Conservation (phyloP, 2,888 invertebrate species). For the Mimas tiliae region DNA sequence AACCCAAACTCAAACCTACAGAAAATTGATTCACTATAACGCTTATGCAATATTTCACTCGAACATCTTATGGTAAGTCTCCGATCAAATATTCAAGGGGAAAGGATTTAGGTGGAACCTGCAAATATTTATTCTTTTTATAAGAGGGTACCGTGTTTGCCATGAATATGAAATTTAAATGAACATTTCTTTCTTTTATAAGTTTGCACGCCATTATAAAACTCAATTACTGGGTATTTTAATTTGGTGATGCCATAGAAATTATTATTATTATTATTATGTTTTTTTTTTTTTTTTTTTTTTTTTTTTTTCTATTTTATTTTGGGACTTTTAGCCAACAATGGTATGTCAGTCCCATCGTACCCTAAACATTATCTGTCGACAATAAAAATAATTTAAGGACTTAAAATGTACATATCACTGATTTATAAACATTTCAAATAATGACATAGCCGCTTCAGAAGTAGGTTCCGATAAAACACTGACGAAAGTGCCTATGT, state of each 20-base stretch:
- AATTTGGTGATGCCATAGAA: not conserved
- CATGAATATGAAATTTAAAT: constrained; percentile 23
- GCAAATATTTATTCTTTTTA: constrained; percentile 42
- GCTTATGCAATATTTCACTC: constrained; percentile 14
- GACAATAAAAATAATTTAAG: too few relatives aligned
- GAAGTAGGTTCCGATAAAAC: too few relatives aligned
- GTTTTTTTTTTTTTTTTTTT: too few relatives aligned
- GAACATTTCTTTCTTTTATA: constrained; percentile 26
- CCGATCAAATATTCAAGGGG: constrained; percentile 62
- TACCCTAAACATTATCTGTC: too few relatives aligned
- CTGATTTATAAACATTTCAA: too few relatives aligned
- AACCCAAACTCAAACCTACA: not conserved
- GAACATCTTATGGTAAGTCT: constrained; percentile 45
- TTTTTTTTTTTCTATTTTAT: too few relatives aligned
- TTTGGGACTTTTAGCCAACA: too few relatives aligned
- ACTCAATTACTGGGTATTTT: not conserved
- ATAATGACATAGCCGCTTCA: too few relatives aligned
- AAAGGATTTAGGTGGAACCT: constrained; percentile 42
- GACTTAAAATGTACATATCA: too few relatives aligned
- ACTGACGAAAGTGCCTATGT: too few relatives aligned
- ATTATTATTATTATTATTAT: too few relatives aligned
- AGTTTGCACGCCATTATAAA: not conserved
- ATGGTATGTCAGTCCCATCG: too few relatives aligned
- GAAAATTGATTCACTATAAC: constrained; percentile 4
- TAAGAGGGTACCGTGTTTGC: constrained; percentile 24